Evolutionary conservation across 1,140 invertebrate species (phyloP).

Genomic region (Laupala kohalensis): DNA sequence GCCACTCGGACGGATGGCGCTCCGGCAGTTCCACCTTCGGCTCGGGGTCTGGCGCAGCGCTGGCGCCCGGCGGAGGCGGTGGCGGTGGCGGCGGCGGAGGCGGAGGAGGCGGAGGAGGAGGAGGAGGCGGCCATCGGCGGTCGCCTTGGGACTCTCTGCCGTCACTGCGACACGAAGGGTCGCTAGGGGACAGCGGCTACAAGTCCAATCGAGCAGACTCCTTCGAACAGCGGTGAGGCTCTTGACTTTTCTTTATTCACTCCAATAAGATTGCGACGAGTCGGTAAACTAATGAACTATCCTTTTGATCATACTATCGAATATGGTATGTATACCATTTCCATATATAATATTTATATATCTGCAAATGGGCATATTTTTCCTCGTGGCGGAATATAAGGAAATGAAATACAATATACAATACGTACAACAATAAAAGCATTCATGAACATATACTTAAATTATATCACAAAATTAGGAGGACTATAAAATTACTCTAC

Average conservation of each 20-base stretch:
- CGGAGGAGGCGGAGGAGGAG: slow-evolving; percentile 17
- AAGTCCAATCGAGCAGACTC: slow-evolving; percentile 73
- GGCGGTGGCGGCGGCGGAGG: slow-evolving; percentile 5
- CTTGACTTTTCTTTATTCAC: neutral
- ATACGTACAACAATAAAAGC: too few species aligned
- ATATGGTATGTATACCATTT: too few species aligned
- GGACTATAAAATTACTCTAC: too few species aligned
- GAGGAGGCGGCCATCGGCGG: slow-evolving; percentile 44
- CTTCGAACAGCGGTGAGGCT: slow-evolving; percentile 60
- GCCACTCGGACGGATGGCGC: slow-evolving; percentile 75
- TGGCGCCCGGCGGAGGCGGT: slow-evolving; percentile 22
- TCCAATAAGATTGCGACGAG: too few species aligned
- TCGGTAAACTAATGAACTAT: too few species aligned
- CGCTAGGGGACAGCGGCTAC: slow-evolving; percentile 71
- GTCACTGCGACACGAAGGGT: slow-evolving; percentile 64
- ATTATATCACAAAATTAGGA: too few species aligned
- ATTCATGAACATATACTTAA: too few species aligned
- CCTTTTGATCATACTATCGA: too few species aligned
- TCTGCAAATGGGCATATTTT: too few species aligned
- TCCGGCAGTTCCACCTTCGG: slow-evolving; percentile 58
- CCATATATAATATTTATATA: too few species aligned
- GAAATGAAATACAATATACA: too few species aligned
- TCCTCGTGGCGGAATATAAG: too few species aligned
- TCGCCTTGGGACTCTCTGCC: slow-evolving; percentile 75
- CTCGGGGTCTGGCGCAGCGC: slow-evolving; percentile 33